These are phyloP conservation scores for Torymus aiolomorphi DNA, from an alignment of 2,888 invertebrate species.

Conservation along the genomic window DNA sequence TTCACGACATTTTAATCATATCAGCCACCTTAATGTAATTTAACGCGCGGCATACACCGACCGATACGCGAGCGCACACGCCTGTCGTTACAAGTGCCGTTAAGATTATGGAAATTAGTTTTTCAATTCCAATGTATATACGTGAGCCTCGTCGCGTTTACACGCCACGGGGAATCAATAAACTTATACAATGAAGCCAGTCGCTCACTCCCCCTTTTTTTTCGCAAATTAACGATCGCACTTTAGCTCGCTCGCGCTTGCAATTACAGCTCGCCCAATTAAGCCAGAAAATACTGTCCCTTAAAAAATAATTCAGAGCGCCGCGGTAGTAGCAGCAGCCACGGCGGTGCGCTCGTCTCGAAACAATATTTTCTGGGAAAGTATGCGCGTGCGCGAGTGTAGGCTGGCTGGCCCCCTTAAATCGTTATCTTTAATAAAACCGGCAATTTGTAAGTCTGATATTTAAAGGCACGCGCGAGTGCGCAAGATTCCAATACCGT, in stretches of 20 bases:
- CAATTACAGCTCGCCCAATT: constrained; percentile 50
- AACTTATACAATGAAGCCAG: constrained; percentile 42
- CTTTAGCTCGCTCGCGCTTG: constrained; percentile 19
- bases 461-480: constrained; percentile 21
- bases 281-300: constrained; percentile 46
- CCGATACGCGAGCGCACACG: background rate
- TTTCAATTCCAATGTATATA: constrained; percentile 29
- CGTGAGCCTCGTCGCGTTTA: constrained; percentile 12
- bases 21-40: constrained; percentile 31
- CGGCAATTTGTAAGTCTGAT: constrained; percentile 47
- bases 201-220: background rate
- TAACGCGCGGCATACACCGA: background rate
- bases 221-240: constrained; percentile 51
- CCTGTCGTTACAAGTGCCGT: constrained; percentile 32
- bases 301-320: constrained; percentile 45
- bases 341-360: background rate
- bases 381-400: background rate
- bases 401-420: constrained; percentile 17
- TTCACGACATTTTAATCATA: constrained; percentile 43
- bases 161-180: constrained; percentile 34
- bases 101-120: constrained; percentile 53
- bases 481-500: constrained; percentile 29
- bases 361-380: constrained; percentile 46
- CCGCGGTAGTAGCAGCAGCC: background rate
- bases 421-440: constrained; percentile 49